Conservation (phyloP, 2,888 invertebrate species). For the Tenthredo livida region DNA sequence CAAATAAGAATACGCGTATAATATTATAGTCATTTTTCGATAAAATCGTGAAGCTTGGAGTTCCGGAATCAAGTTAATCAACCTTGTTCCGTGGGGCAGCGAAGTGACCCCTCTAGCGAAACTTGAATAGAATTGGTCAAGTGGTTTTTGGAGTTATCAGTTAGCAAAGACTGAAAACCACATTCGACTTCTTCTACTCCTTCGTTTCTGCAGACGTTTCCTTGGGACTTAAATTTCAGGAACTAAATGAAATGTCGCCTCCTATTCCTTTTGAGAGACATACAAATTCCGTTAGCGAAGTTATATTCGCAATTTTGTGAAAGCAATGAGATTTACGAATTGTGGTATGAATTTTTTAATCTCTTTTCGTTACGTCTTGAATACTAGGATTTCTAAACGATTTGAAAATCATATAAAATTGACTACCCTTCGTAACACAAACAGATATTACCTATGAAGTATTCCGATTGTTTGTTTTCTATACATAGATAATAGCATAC, state of each 20-base stretch:
- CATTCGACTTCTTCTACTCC: neutral
- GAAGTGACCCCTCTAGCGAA: neutral
- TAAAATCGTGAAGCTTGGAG: neutral
- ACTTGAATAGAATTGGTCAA: neutral
- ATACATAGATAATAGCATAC: neutral
- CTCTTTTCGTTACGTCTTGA: neutral
- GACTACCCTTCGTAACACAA: neutral
- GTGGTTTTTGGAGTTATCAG: neutral
- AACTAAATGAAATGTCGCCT: neutral
- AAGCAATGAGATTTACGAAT: neutral
- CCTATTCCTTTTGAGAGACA: neutral
- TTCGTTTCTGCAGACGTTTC: neutral
- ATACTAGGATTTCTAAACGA: neutral
- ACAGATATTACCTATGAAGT: neutral
- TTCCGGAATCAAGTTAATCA: neutral
- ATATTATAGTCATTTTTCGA: neutral
- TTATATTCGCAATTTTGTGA: neutral
- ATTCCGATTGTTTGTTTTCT: neutral
- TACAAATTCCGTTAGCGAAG: neutral
- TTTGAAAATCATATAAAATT: neutral
- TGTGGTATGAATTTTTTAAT: neutral
- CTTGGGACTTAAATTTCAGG: neutral
- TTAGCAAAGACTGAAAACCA: neutral
- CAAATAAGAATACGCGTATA: neutral
- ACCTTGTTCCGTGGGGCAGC: neutral